Percentiles rank a stretch among this genome's conserved stretches.
phyloP scores from a whole-genome alignment of 2,113 vertebrate species.

The Hemicordylus capensis region DNA sequence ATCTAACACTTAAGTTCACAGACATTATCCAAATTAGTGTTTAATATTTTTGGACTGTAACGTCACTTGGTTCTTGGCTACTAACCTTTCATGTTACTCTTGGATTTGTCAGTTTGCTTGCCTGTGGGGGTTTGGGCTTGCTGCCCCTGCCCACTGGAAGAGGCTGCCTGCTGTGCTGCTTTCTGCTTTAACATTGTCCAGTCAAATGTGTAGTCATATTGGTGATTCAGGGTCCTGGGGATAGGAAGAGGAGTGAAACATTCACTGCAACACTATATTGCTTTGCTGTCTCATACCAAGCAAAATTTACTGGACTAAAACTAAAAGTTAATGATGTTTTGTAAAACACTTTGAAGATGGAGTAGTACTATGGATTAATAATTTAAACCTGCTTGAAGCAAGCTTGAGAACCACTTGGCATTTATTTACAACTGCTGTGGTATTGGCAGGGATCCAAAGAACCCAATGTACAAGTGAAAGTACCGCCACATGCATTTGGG shows the following conservation, averaged over 20 bases:
- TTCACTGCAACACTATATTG: conserved; percentile 19
- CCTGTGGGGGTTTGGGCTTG: conserved; percentile 99
- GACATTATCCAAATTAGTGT: conserved; percentile 83
- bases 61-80: conserved; percentile 99
- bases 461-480: background rate
- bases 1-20: conserved; percentile 82
- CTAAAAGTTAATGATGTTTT: conserved; percentile 14
- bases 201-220: conserved; percentile 99
- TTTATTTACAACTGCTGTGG: background rate
- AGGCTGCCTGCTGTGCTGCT: conserved; percentile 98
- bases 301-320: background rate
- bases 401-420: conserved; percentile 34
- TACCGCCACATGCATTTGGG: background rate
- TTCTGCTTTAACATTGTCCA: conserved; percentile 99
- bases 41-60: conserved; percentile 80
- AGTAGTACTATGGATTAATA: conserved; percentile 15
- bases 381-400: conserved; percentile 33
- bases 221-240: conserved; percentile 96
- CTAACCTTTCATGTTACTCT: conserved; percentile 99
- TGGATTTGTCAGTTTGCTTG: conserved; percentile 99
- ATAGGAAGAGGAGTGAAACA: conserved; percentile 43
- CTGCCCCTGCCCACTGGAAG: conserved; percentile 98
- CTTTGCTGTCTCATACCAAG: background rate
- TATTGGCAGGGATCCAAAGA: background rate
- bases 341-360: conserved; percentile 41